Evolutionary conservation across 2,888 invertebrate genomes (phyloP).

Genomic region (Druceiella hillmani): DNA sequence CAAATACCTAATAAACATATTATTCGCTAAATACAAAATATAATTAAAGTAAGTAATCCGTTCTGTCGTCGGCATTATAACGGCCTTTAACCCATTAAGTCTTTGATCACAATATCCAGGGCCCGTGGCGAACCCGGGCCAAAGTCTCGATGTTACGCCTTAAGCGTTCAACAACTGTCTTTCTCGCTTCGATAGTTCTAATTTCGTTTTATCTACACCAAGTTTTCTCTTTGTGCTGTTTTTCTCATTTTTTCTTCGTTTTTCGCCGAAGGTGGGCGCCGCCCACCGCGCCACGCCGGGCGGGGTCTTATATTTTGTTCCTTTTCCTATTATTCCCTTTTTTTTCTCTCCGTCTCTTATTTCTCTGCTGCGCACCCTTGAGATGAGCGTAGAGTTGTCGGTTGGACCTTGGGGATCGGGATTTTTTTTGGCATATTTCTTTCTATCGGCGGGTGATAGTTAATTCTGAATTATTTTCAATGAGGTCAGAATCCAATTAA

Average conservation of each 20-base stretch:
- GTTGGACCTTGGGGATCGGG: no score
- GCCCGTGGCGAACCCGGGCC: neutral
- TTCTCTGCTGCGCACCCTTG: no score
- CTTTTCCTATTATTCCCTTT: slow-evolving; percentile 44
- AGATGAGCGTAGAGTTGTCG: no score
- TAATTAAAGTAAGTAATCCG: neutral
- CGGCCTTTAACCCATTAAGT: neutral
- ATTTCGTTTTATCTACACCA: slow-evolving; percentile 51
- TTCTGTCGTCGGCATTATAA: neutral
- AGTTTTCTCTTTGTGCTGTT: slow-evolving; percentile 48
- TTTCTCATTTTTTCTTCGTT: slow-evolving; percentile 49
- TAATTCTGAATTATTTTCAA: no score
- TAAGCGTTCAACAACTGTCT: slow-evolving; percentile 28
- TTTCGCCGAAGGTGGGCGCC: no score
- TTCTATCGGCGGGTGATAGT: no score
- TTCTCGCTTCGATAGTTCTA: slow-evolving; percentile 50
- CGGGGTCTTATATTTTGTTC: slow-evolving; percentile 47
- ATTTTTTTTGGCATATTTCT: no score
- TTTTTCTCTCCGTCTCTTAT: no score
- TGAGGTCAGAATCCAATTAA: no score
- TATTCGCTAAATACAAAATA: neutral
- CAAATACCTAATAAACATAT: no score
- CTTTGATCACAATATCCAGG: neutral
- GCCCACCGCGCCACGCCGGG: no score
- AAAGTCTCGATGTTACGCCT: slow-evolving; percentile 4